Evolutionary conservation across 2,888 invertebrate species (phyloP).

Genomic region (Eulithis prunata): DNA sequence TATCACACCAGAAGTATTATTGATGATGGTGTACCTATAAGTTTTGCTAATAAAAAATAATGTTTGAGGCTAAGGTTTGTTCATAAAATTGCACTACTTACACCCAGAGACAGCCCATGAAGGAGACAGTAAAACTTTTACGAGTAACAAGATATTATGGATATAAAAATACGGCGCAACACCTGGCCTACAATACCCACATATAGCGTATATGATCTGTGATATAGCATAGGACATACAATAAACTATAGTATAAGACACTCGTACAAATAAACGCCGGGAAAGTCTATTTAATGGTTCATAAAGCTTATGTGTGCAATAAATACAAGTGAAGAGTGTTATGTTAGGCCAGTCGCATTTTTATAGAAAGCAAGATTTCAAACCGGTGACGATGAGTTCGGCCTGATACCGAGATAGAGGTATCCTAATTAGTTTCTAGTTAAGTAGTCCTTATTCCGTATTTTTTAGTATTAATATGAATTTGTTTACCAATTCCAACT

Average conservation of each 20-base stretch:
- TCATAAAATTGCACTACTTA: neutral
- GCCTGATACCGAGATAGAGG: too few species aligned
- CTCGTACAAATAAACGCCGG: constrained; percentile 53
- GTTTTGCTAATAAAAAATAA: too few species aligned
- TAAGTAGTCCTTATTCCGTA: too few species aligned
- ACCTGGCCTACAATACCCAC: constrained; percentile 38
- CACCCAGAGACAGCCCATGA: constrained; percentile 2
- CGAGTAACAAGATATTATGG: constrained; percentile 39
- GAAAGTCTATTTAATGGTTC: constrained; percentile 53
- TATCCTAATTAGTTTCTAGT: too few species aligned
- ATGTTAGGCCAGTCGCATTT: constrained; percentile 30
- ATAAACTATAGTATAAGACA: constrained; percentile 25
- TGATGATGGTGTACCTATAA: too few species aligned
- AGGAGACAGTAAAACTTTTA: constrained; percentile 48
- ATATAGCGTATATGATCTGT: neutral
- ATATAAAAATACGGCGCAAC: constrained; percentile 54
- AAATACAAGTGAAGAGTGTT: constrained; percentile 57
- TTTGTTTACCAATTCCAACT: too few species aligned
- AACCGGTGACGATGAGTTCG: too few species aligned
- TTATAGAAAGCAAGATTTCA: constrained; percentile 1
- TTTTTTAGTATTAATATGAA: too few species aligned
- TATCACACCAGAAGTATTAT: too few species aligned
- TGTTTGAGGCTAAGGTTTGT: too few species aligned
- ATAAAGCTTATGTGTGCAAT: constrained; percentile 60
- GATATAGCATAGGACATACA: constrained; percentile 4